Evolutionary conservation across 2,888 invertebrate genomes (phyloP), one percentile per base, ranked within the genome.

Genomic region (Arrhopalites spinosus): DNA sequence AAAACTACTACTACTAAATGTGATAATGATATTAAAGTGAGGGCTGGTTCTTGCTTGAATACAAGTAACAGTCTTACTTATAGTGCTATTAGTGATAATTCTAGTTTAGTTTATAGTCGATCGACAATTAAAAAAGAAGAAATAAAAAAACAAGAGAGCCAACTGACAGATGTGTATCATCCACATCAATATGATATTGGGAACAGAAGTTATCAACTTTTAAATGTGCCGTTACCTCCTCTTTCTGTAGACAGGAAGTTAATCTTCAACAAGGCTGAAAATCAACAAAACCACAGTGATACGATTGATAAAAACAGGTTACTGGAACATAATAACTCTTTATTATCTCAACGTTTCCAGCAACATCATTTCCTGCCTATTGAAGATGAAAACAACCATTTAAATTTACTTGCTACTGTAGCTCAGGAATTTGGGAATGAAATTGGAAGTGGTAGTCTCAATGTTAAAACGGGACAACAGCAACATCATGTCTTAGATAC

Each of bases 341-440:
- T 71, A 2, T 56, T 69, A 50, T 17, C 69, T 13, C 63, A 61
- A 43, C 69, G 53, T n/a, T 56, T 56, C 27, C 69, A 68, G 8
- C 71, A 45, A 17, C 23, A 63, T 63, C 72, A 72, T 72, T 63
- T 63, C 47, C 61, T 25, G 3, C 63, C 63, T 23, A 23, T 66
- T 36, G 74, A 74, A 59, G 29, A 78, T 29, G 79, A 75, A 43
- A 77, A 80, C 45, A 79, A 78, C 73, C 79, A 79, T 76, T 74
- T 83, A 47, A 77, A 80, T 76, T 75, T 83, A 53, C 72, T 83
- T 43, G 82, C 82, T 20, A 81, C 82, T 11, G 82, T 83, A 1
- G 82, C 82, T 25, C 80, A 81, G 47, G 82, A 82, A 70, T 80
- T 81, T 73, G 81, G 81, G 20, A 77, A 75, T 59, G 79, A 73